Evolutionary conservation across 2,113 vertebrate species (phyloP), one percentile per base, ranked within the genome.

Genomic region (Oenanthe oenanthe): DNA sequence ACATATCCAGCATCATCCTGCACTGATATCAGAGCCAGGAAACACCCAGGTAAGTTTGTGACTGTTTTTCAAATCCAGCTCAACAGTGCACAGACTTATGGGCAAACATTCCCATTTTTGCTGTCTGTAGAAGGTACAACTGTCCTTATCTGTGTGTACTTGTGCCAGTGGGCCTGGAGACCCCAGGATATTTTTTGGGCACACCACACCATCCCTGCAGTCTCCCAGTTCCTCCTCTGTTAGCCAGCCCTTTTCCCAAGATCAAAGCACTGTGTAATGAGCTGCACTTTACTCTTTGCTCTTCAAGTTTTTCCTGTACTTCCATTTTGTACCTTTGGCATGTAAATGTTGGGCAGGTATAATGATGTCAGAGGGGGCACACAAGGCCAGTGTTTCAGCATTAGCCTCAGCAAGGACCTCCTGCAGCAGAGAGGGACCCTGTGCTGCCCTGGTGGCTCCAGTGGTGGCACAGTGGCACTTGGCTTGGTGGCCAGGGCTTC

Each of bases 281-380:
- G 53, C 43, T 68, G 54, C 50, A 56, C 79, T 93, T 85, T 40
- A 60, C 31, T 51, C 73, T 86, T 77, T 54, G 82, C 66, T 54
- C 54, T 96, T 96, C 92, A 63, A 76, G 86, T 85, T 95, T 92
- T 81, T 93, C 95, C 90, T 73, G 90, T 79, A 63, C 40, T 91
- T 60, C 60, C 48, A 75, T 79, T 80, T 78, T 89, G 73, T 53
- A 28, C 42, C 66, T 96, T 93, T 96, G 95, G 95, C 96, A 93
- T 21, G 60, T 36, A 92, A 72, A 47, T 72, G 85, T 85, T 63
- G 84, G 48, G 94, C 95, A 95, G 94, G 95, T 92, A 84, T 67
- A 78, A 68, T 29, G 22, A 75, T 51, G 78, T 95, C 91, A 82
- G 84, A 93, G 91, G 77, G 71, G 73, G 48, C 79, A 40, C 0